Base-by-base conservation (phyloP, 2,888 invertebrate genomes). In the Caenorhabditis afra region DNA sequence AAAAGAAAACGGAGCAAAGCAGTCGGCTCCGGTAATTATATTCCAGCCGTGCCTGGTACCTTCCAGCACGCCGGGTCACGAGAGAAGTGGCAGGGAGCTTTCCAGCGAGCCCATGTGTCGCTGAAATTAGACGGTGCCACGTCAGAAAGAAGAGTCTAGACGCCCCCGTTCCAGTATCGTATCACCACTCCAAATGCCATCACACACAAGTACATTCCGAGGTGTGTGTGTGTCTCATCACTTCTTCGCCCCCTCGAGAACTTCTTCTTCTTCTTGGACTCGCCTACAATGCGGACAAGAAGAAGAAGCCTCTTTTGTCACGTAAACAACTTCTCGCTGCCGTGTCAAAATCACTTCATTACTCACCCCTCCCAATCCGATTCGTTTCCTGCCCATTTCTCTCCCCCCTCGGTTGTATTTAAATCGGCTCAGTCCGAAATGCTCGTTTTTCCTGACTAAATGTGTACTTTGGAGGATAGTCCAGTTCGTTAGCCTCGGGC, bases 261-360 rank as follows among this genome's bases (percentile, higher is more conserved):
- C 29, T 14, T 23, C 52, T n/a, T n/a, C 16, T 12, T 22, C n/a
- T n/a, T n/a, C n/a, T n/a, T n/a, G n/a, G n/a, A n/a, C n/a, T n/a
- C n/a, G 12, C 22, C 49, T 50, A 22, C 22, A 50, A 50, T 47
- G 47, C 22, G 22, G 8, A n/a, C n/a, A n/a, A n/a, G n/a, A 3
- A n/a, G n/a, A n/a, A n/a, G n/a, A 29, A 29, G 3, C 29, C 29
- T 29, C 29, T 8, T 16, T 47, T 8, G 49, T 49, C 49, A 22
- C 22, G 49, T 49, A 49, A 52, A 52, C 52, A 52, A 29, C 52
- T 47, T 12, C 22, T n/a, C 12, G 1, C 12, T 44, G 5, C 22
- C 57, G 18, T 57, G 55, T 55, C 55, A 55, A 55, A 55, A 55
- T 55, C 55, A 55, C 20, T 44, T 7, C 14, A 37, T 57, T 57